These are phyloP conservation scores for Babylonia areolata DNA, from an alignment of 1,140 invertebrate genomes.

Conservation along the genomic window DNA sequence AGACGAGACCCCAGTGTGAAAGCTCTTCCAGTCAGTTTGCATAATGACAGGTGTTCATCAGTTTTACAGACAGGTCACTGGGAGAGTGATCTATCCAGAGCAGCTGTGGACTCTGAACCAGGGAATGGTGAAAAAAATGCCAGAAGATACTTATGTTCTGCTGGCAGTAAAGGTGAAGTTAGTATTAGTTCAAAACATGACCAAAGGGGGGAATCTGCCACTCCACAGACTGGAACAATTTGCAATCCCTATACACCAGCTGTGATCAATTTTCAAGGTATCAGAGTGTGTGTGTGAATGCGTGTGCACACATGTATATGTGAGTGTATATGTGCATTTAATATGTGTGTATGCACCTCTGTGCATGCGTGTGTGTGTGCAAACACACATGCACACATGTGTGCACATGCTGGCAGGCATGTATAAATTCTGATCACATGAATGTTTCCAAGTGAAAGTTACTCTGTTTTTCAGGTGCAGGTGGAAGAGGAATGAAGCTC, in stretches of 20 bases:
- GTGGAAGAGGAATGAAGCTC: slow-evolving; percentile 36
- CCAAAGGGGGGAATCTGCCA: neutral
- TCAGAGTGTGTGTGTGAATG: slow-evolving; percentile 4
- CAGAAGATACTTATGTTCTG: neutral
- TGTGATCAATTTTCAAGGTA: slow-evolving; percentile 11
- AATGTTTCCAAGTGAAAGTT: too few relatives aligned
- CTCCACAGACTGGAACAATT: neutral
- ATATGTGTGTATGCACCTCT: too few relatives aligned
- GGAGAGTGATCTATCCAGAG: neutral
- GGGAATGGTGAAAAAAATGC: neutral
- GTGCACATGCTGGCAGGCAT: too few relatives aligned
- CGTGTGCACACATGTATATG: neutral
- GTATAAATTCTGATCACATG: too few relatives aligned
- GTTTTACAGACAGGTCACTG: neutral
- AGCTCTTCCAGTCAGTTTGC: neutral
- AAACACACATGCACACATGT: too few relatives aligned
- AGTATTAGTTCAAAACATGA: neutral
- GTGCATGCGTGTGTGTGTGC: too few relatives aligned
- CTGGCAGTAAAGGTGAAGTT: neutral
- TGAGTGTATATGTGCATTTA: neutral
- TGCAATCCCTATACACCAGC: slow-evolving; percentile 20
- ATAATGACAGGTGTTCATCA: neutral
- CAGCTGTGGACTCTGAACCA: neutral
- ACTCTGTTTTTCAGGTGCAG: slow-evolving; percentile 37
- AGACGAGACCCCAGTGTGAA: neutral